phyloP scores from a whole-genome alignment of 2,888 invertebrate species.

The Synanthedon vespiformis region DNA sequence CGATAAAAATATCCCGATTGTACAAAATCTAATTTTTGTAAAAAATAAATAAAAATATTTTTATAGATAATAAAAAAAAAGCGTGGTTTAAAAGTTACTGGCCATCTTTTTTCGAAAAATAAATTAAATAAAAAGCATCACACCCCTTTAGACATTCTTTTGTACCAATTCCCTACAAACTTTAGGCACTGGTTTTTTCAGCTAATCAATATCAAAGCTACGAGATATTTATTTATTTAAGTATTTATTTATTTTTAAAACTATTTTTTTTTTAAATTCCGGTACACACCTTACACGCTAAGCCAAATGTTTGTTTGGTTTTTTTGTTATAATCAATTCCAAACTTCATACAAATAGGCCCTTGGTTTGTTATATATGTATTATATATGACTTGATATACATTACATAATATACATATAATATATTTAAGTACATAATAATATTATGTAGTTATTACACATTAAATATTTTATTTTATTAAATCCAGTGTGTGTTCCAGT shows the following conservation, averaged over 20 bases:
- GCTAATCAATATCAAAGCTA: slow-evolving; percentile 64
- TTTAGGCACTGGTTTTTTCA: slow-evolving; percentile 57
- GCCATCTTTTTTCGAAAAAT: slow-evolving; percentile 10
- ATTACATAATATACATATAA: not conserved
- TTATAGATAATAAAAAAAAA: no score
- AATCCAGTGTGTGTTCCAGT: not conserved
- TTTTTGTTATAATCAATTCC: not conserved
- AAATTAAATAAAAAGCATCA: slow-evolving; percentile 4
- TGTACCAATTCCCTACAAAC: slow-evolving; percentile 29
- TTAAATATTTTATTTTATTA: no score
- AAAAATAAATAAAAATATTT: no score
- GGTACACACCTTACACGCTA: slow-evolving; percentile 44
- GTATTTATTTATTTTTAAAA: no score
- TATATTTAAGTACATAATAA: not conserved
- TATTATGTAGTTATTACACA: no score
- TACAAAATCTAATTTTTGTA: no score
- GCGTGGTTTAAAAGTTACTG: slow-evolving; percentile 12
- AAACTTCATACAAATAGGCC: not conserved
- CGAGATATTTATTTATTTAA: slow-evolving; percentile 10
- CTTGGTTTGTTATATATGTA: not conserved
- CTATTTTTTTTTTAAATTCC: slow-evolving; percentile 22
- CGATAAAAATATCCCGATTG: no score
- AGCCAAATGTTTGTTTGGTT: slow-evolving; percentile 1
- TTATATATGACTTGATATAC: not conserved
- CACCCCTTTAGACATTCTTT: not conserved